Conservation (phyloP, 2,797 vertebrate species). For the Lepilemur septentrionalis region DNA sequence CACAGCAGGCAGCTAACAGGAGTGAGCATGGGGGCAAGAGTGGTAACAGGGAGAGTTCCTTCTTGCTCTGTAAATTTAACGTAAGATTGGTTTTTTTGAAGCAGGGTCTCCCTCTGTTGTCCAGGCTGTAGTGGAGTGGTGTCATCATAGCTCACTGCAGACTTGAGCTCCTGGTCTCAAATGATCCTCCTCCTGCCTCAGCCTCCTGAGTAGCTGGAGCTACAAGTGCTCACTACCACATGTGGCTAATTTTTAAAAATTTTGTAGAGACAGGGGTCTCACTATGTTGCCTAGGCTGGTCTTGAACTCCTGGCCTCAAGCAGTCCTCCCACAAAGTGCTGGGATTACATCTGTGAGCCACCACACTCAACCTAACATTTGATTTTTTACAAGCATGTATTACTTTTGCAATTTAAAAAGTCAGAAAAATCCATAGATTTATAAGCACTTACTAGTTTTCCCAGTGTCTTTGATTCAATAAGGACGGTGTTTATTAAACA, state of each 20-base stretch:
- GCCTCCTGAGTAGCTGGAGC: not conserved
- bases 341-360: not conserved
- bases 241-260: not conserved
- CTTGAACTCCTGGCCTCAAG: not conserved
- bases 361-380: not conserved
- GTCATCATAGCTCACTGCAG: not conserved
- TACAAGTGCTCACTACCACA: not conserved
- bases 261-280: not conserved
- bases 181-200: not conserved
- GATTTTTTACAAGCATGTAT: not conserved
- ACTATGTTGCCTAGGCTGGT: not conserved
- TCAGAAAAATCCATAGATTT: not conserved
- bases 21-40: rapidly evolving
- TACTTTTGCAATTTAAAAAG: not conserved
- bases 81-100: not conserved
- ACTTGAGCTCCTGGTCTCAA: not conserved
- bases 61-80: not conserved
- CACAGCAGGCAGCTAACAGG: not conserved
- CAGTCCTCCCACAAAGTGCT: not conserved
- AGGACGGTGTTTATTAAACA: not conserved
- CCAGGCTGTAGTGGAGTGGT: not conserved
- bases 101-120: not conserved
- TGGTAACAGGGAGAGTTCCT: not conserved
- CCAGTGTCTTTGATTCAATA: not conserved
- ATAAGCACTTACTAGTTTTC: not conserved